phyloP scores from a whole-genome alignment of 2,113 vertebrate genomes.

The Phainopepla nitens region DNA sequence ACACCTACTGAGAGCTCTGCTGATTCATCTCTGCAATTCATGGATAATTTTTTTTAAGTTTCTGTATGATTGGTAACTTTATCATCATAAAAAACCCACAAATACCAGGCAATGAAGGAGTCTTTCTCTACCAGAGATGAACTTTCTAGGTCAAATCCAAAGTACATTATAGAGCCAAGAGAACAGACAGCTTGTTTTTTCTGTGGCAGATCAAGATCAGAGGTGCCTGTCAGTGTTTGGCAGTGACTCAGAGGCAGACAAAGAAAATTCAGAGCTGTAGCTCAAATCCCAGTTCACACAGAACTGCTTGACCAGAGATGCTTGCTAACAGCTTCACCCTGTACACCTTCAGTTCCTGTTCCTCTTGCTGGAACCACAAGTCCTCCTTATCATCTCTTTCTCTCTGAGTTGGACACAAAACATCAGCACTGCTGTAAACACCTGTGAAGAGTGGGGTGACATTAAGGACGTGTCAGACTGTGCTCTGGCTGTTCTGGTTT shows the following conservation, averaged over 20 bases:
- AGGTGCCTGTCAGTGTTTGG: neutral
- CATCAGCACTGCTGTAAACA: neutral
- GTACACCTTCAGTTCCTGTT: neutral
- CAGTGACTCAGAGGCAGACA: neutral
- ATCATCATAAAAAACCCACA: neutral
- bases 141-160: neutral
- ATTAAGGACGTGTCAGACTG: neutral
- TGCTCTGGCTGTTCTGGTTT: neutral
- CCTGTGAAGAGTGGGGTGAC: neutral
- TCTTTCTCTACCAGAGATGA: neutral
- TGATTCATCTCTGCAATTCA: neutral
- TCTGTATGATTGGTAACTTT: neutral
- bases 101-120: neutral
- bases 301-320: neutral
- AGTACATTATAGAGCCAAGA: neutral
- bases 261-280: neutral
- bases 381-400: neutral
- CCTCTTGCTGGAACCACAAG: neutral
- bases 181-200: neutral
- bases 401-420: neutral
- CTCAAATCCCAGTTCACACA: neutral
- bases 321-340: neutral
- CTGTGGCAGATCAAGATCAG: neutral
- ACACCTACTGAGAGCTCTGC: neutral
- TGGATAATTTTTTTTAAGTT: neutral